Conservation (phyloP, 2,888 invertebrate species). For the Cataglyphis livida region DNA sequence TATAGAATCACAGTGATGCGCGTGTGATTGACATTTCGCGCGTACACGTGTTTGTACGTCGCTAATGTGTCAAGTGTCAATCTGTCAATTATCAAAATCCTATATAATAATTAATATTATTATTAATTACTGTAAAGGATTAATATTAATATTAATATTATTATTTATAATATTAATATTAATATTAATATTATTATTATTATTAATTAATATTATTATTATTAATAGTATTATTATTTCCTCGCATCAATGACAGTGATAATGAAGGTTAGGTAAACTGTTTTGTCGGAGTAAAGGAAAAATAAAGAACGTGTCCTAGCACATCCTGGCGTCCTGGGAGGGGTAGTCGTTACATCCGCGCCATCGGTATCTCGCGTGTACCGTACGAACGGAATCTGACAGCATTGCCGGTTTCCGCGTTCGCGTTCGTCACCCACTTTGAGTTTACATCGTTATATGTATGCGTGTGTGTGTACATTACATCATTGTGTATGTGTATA, state of each 20-base stretch:
- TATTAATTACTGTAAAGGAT: too few relatives aligned
- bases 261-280: slow-evolving; percentile 70
- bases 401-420: neutral
- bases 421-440: neutral
- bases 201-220: too few relatives aligned
- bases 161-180: too few relatives aligned
- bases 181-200: too few relatives aligned
- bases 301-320: slow-evolving; percentile 67
- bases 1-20: neutral
- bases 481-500: too few relatives aligned
- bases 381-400: neutral
- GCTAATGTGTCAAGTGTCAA: neutral
- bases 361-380: neutral
- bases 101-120: too few relatives aligned
- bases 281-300: slow-evolving; percentile 51
- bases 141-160: too few relatives aligned
- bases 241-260: slow-evolving; percentile 46
- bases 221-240: too few relatives aligned
- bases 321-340: neutral
- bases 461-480: neutral
- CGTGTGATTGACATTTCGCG: neutral
- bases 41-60: neutral
- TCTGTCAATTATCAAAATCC: neutral
- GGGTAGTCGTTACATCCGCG: too few relatives aligned
- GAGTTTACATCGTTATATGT: neutral